Conservation (phyloP, 2,888 invertebrate genomes). For the Melanchra persicariae region DNA sequence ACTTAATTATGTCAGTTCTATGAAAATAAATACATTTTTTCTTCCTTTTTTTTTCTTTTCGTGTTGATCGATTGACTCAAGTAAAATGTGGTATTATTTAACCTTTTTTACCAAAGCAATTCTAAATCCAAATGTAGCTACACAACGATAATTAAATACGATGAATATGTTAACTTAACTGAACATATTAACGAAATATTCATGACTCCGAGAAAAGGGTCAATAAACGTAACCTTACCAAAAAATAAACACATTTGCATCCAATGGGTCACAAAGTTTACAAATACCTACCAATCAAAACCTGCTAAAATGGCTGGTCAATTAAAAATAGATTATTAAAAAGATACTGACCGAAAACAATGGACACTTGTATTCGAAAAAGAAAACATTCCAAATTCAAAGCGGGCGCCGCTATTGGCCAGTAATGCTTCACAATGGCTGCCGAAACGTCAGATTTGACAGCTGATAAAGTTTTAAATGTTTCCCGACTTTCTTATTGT, state of each 20-base stretch:
- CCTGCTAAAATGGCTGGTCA: neutral
- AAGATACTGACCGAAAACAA: slow-evolving; percentile 76
- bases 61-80: no score
- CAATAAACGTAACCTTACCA: neutral
- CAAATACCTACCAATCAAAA: neutral
- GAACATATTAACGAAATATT: neutral
- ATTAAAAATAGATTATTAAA: slow-evolving; percentile 60
- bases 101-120: no score
- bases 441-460: slow-evolving; percentile 86
- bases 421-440: slow-evolving; percentile 78
- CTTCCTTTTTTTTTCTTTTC: no score
- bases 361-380: slow-evolving; percentile 74
- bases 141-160: no score
- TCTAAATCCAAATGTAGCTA: neutral
- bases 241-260: neutral
- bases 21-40: no score
- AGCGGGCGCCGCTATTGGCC: slow-evolving; percentile 81
- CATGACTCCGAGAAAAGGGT: neutral
- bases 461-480: slow-evolving; percentile 76
- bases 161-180: neutral
- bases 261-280: slow-evolving; percentile 8
- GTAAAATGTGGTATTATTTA: no score
- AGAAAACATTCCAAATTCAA: slow-evolving; percentile 83
- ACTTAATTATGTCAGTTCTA: no score
- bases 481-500: slow-evolving; percentile 61